Conservation (phyloP, 37 sponge, comb jelly and placozoan genomes). For the Amphimedon queenslandica region DNA sequence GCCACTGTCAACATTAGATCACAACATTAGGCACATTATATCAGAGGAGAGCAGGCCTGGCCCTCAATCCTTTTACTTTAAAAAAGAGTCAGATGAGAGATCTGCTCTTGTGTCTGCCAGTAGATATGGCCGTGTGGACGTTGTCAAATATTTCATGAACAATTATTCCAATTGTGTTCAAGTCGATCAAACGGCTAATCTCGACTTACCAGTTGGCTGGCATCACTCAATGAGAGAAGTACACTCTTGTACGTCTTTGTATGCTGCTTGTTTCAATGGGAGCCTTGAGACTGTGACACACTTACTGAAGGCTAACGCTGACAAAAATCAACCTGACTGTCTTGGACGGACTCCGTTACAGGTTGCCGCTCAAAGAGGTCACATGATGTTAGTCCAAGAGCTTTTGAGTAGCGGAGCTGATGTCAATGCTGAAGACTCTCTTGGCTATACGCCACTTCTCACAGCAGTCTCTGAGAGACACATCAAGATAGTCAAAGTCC, state of each 20-base stretch:
- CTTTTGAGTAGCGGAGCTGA: constrained; percentile 16
- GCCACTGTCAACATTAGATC: neutral
- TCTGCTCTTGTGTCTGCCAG: constrained; percentile 5
- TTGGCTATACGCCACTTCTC: constrained; percentile 12
- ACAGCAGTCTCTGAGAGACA: neutral
- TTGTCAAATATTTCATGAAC: constrained; percentile 3
- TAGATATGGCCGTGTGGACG: neutral
- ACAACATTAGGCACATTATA: neutral
- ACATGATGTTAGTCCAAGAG: constrained; percentile 4
- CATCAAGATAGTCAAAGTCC: neutral
- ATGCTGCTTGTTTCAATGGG: constrained; percentile 13
- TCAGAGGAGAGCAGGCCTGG: neutral
- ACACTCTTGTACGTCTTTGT: neutral
- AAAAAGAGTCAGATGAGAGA: neutral
- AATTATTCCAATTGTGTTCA: constrained; percentile 1
- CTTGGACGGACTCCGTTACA: constrained; percentile 8
- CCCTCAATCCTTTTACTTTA: neutral
- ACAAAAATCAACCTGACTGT: constrained; percentile 1
- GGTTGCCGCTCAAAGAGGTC: constrained; percentile 11
- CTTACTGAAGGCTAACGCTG: neutral
- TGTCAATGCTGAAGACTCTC: neutral
- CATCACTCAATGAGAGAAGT: constrained; percentile 4
- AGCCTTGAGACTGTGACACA: constrained; percentile 3
- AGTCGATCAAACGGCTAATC: constrained; percentile 1
- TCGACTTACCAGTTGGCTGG: constrained; percentile 1